These are phyloP conservation scores for Masticophis lateralis DNA, from an alignment of 2,797 vertebrate species.

Conservation along the genomic window DNA sequence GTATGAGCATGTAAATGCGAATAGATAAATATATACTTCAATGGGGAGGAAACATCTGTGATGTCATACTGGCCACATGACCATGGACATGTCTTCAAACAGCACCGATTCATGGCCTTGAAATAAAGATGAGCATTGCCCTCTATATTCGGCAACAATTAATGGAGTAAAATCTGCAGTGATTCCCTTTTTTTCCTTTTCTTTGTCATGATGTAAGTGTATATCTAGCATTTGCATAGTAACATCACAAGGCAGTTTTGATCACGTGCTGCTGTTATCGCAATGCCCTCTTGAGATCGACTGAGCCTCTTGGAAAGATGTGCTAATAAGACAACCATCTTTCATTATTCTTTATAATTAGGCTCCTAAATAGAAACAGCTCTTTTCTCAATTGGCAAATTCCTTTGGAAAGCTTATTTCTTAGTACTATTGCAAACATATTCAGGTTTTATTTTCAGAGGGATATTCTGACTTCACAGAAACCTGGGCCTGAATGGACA, in stretches of 20 bases:
- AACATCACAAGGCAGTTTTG: not conserved
- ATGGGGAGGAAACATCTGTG: not conserved
- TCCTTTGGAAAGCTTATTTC: not conserved
- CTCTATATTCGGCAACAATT: not conserved
- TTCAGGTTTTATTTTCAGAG: not conserved
- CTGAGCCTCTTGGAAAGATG: not conserved
- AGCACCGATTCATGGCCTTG: not conserved
- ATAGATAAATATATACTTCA: not conserved
- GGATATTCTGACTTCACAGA: not conserved
- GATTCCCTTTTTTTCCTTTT: not conserved
- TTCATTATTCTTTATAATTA: not conserved
- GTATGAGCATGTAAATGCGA: not conserved
- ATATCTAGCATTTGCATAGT: not conserved
- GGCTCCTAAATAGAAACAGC: not conserved
- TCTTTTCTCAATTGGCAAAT: not conserved
- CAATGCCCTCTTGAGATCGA: not conserved
- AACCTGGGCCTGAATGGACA: conserved; percentile 20
- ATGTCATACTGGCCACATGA: not conserved
- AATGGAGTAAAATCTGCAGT: not conserved
- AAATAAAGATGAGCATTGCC: not conserved
- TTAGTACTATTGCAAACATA: not conserved
- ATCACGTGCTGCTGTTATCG: not conserved
- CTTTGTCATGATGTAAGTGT: not conserved
- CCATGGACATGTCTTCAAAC: not conserved
- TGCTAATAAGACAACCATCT: not conserved